Percentiles rank a stretch among this genome's conserved stretches.
Evolutionary conservation across 1,140 invertebrate species (phyloP).

Genomic region (Drosophila rufa): DNA sequence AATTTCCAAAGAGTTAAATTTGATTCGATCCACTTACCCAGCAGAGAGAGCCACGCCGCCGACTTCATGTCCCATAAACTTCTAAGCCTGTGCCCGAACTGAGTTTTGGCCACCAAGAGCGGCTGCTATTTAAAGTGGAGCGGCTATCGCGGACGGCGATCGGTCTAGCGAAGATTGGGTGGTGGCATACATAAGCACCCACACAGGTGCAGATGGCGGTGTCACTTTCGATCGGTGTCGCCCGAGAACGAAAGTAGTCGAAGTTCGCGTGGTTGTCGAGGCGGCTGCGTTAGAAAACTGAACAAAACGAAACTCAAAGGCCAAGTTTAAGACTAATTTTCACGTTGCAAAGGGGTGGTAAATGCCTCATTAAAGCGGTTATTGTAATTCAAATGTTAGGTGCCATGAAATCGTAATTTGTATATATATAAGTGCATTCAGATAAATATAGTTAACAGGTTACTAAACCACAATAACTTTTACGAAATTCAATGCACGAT

Average conservation of each 20-base stretch:
- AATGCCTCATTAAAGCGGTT: background rate
- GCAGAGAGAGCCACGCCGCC: conserved; percentile 32
- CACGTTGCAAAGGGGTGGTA: background rate
- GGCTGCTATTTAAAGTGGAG: conserved; percentile 58
- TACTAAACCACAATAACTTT: background rate
- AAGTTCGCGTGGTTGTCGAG: conserved; percentile 20
- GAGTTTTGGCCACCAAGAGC: conserved; percentile 46
- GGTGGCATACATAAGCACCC: conserved; percentile 64
- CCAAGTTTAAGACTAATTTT: background rate
- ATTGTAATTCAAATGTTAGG: background rate
- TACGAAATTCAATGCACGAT: background rate
- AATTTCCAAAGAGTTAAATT: too few species aligned
- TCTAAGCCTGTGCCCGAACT: conserved; percentile 44
- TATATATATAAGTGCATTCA: background rate
- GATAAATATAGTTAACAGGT: too few species aligned
- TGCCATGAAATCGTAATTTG: conserved; percentile 6
- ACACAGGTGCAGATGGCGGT: conserved; percentile 53
- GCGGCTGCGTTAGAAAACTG: conserved; percentile 5
- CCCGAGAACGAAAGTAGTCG: conserved; percentile 57
- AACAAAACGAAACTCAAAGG: background rate
- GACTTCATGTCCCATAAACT: conserved; percentile 48
- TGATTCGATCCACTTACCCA: conserved; percentile 37
- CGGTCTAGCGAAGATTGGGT: conserved; percentile 47
- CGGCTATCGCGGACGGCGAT: conserved; percentile 52
- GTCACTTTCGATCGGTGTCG: conserved; percentile 38